Evolutionary conservation across 2,888 invertebrate species (phyloP).

Genomic region (Orthosia cruda): DNA sequence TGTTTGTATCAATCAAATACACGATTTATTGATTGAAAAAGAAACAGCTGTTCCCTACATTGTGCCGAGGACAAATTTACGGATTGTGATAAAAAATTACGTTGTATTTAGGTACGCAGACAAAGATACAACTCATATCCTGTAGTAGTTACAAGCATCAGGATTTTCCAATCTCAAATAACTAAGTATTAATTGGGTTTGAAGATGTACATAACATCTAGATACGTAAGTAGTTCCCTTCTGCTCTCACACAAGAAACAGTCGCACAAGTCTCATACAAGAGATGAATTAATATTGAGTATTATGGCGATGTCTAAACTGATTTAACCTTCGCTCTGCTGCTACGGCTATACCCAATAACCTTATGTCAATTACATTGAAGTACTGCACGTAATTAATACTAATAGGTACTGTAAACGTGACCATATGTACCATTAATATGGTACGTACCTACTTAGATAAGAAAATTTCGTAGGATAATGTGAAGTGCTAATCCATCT

Average conservation of each 20-base stretch:
- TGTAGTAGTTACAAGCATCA: constrained; percentile 3
- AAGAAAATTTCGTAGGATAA: constrained; percentile 27
- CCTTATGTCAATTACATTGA: constrained; percentile 39
- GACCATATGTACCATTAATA: constrained; percentile 12
- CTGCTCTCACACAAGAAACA: neutral
- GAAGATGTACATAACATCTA: neutral
- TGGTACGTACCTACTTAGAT: neutral
- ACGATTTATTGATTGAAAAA: too few species aligned
- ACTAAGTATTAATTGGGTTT: neutral
- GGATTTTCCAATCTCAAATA: constrained; percentile 1
- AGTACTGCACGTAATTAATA: constrained; percentile 39
- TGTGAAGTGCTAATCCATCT: constrained; percentile 24
- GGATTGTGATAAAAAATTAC: too few species aligned
- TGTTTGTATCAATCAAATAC: too few species aligned
- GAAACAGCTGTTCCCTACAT: too few species aligned
- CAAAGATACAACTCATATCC: neutral
- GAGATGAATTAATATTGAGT: constrained; percentile 13
- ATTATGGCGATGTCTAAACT: constrained; percentile 36
- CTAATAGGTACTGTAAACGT: constrained; percentile 48
- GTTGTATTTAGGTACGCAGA: neutral
- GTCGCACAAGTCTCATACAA: neutral
- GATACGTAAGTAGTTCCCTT: neutral
- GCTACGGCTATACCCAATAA: constrained; percentile 12
- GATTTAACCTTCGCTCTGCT: constrained; percentile 50
- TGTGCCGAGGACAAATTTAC: too few species aligned